Conservation (phyloP, 2,113 vertebrate species). For the Ammodytes marinus region DNA sequence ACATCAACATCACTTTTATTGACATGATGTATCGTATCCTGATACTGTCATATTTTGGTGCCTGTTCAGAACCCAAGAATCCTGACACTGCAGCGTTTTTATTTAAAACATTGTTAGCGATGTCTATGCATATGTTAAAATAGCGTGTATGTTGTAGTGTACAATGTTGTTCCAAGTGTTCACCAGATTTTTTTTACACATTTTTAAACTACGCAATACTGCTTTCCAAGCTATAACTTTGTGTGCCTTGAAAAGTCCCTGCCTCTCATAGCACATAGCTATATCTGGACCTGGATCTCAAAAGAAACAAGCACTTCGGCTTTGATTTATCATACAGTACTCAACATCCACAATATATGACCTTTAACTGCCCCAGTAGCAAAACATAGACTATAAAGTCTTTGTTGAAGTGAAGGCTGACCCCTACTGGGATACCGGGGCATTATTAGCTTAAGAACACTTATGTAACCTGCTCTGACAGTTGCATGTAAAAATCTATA, state of each 20-base stretch:
- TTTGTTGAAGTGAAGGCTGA: slow-evolving; percentile 65
- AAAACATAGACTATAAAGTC: background rate
- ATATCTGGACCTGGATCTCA: slow-evolving; percentile 15
- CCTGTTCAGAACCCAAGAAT: background rate
- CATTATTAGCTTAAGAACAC: slow-evolving; percentile 18
- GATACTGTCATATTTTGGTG: background rate
- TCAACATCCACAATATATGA: slow-evolving; percentile 6
- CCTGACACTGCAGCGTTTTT: background rate
- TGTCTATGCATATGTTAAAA: too few relatives aligned
- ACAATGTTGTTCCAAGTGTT: background rate
- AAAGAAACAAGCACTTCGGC: slow-evolving; percentile 29
- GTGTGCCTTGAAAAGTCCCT: slow-evolving; percentile 2
- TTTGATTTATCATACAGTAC: slow-evolving; percentile 1
- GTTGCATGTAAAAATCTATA: background rate
- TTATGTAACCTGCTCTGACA: background rate
- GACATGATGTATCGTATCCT: background rate
- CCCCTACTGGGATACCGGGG: slow-evolving; percentile 66
- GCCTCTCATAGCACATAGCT: background rate
- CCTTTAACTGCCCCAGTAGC: background rate
- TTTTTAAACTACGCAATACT: background rate
- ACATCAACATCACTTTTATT: background rate
- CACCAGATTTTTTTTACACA: background rate
- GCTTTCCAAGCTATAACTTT: slow-evolving; percentile 1
- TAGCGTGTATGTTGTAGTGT: background rate
- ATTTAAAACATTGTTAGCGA: background rate